Base-by-base conservation (phyloP, 2,888 invertebrate species). In the Neoitamus cyanurus region DNA sequence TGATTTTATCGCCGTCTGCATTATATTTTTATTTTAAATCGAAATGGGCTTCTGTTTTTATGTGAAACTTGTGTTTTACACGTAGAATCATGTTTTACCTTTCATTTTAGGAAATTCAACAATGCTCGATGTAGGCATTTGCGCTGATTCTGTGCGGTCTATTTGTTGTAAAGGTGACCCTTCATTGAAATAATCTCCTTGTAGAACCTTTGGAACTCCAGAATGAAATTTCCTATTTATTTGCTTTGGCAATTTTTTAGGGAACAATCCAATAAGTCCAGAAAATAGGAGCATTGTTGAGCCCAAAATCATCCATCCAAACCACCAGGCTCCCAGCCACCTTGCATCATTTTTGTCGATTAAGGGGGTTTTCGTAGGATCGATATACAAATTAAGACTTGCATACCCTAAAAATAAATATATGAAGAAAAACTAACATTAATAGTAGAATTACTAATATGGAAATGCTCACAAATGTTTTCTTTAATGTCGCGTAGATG, bases 251-350 rank as follows among this genome's bases (percentile, higher is more conserved):
- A 91, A 85, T 86, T 89, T 88, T 82, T 91, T 90, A 85, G 95
- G 95, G 87, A 95, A 95, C 88, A 94, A 91, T 0, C 94, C 94
- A 85, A 95, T 93, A 1, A 95, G 90, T 13, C 94, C 88, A 0
- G 94, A 92, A 85, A 94, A 93, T 25, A 94, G 87, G 20, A 93
- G 90, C 93, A 94, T 94, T 0, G 93, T 89, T 0, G 90, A 88
- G 11, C 92, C 91, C 9, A 92, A 86, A 37, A 93, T 91, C 30
- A 93, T 92, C 93, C 93, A 93, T 13, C 94, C 95, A n/a, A 95
- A 90, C 95, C 95, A 95, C 95, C 95, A 95, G 9, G 95, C 95
- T 25, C 95, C 95, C 87, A 91, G 89, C 95, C 95, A 95, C 87
- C 95, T 91, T 1, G 95, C 94, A 89, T 94, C 94, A 84, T 92